phyloP scores from a whole-genome alignment of 2,888 invertebrate species.

The Cephalotes varians region DNA sequence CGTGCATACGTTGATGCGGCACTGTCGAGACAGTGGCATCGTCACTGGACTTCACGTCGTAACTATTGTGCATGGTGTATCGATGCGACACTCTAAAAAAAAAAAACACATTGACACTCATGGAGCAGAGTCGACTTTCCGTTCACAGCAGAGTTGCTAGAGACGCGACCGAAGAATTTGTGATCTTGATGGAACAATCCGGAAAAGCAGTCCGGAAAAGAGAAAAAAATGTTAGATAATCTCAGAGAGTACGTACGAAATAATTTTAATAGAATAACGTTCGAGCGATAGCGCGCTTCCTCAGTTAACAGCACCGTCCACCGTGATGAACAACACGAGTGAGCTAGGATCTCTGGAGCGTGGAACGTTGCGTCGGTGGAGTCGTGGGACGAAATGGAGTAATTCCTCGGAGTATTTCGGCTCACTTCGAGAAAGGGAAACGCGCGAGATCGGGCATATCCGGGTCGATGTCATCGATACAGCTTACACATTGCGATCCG shows the following conservation, averaged over 20 bases:
- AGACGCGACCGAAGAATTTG: not conserved
- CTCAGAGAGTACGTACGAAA: not conserved
- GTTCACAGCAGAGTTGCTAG: not conserved
- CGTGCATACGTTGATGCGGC: constrained; percentile 53
- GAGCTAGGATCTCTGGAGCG: not conserved
- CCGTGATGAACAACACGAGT: too few relatives aligned
- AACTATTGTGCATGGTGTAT: constrained; percentile 60
- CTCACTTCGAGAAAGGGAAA: not conserved
- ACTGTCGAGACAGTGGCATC: constrained; percentile 55
- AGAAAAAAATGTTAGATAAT: constrained; percentile 15
- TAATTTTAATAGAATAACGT: not conserved
- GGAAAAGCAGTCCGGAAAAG: not conserved
- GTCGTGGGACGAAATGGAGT: not conserved
- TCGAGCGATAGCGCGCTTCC: not conserved
- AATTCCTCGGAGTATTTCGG: not conserved
- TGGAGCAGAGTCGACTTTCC: not conserved
- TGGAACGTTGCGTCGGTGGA: not conserved
- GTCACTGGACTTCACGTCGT: constrained; percentile 20
- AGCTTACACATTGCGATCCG: not conserved
- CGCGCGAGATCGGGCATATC: not conserved
- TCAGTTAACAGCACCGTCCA: too few relatives aligned
- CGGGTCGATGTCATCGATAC: not conserved
- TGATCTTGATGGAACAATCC: not conserved
- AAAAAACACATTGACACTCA: not conserved
- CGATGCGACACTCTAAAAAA: constrained; percentile 20